Conservation (phyloP, 2,797 vertebrate species). For the Enteromius trimaculatus region DNA sequence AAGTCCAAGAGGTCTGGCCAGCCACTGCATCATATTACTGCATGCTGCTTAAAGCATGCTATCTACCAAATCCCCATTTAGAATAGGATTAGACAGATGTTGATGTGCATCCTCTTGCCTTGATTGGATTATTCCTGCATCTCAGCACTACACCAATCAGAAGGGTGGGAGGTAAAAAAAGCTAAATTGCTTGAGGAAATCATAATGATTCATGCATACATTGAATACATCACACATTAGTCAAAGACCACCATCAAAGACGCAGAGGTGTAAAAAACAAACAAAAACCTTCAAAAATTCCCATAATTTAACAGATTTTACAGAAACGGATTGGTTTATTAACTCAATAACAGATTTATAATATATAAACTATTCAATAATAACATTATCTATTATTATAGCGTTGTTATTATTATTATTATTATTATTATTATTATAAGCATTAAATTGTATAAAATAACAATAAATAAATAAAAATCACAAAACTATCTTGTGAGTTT, state of each 20-base stretch:
- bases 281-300: background rate
- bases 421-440: too few species aligned
- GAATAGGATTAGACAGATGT: slow-evolving; percentile 57
- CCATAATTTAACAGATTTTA: background rate
- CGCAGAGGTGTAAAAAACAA: slow-evolving; percentile 2
- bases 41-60: slow-evolving; percentile 18
- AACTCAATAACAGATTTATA: background rate
- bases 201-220: slow-evolving; percentile 20
- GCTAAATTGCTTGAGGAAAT: slow-evolving; percentile 22
- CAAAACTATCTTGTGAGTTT: background rate
- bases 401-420: too few species aligned
- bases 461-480: background rate
- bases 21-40: slow-evolving; percentile 28
- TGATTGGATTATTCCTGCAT: slow-evolving; percentile 43
- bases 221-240: background rate
- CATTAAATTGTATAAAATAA: background rate
- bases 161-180: background rate
- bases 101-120: slow-evolving; percentile 38
- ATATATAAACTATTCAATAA: background rate
- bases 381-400: background rate
- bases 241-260: background rate
- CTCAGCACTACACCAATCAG: slow-evolving; percentile 32
- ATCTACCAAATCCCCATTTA: slow-evolving; percentile 30
- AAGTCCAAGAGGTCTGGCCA: slow-evolving; percentile 20
- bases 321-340: background rate